Evolutionary conservation across 2,888 invertebrate genomes (phyloP).

Genomic region (Pollenia amentaria): DNA sequence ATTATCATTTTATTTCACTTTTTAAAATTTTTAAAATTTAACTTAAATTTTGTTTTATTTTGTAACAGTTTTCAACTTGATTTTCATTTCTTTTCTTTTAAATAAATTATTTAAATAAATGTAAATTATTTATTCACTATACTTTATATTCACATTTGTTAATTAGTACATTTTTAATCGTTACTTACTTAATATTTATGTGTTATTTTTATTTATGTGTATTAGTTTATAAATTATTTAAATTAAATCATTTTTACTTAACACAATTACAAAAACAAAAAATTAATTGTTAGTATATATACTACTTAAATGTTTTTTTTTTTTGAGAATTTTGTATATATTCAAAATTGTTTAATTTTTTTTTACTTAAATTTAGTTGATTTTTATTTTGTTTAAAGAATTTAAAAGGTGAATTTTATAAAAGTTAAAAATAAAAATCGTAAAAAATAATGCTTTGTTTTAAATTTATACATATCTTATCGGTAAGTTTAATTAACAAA

Average conservation of each 20-base stretch:
- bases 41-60: slow-evolving; percentile 49
- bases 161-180: background rate
- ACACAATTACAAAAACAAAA: slow-evolving; percentile 52
- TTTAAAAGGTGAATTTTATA: slow-evolving; percentile 18
- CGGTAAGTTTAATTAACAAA: slow-evolving; percentile 13
- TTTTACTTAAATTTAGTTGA: background rate
- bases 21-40: slow-evolving; percentile 41
- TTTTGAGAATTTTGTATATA: slow-evolving; percentile 44
- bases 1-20: slow-evolving; percentile 49
- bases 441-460: slow-evolving; percentile 13
- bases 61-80: slow-evolving; percentile 21
- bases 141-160: slow-evolving; percentile 9
- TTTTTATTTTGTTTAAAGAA: background rate
- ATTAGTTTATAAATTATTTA: slow-evolving; percentile 26
- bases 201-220: slow-evolving; percentile 12
- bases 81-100: slow-evolving; percentile 11
- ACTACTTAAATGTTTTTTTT: no score
- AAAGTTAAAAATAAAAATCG: slow-evolving; percentile 12
- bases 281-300: slow-evolving; percentile 44
- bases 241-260: slow-evolving; percentile 38
- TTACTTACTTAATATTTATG: slow-evolving; percentile 5
- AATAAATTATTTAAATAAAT: slow-evolving; percentile 32
- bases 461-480: slow-evolving; percentile 21
- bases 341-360: background rate
- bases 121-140: slow-evolving; percentile 34